Conservation (phyloP, 2,888 invertebrate genomes). For the Blastobasis adustella region DNA sequence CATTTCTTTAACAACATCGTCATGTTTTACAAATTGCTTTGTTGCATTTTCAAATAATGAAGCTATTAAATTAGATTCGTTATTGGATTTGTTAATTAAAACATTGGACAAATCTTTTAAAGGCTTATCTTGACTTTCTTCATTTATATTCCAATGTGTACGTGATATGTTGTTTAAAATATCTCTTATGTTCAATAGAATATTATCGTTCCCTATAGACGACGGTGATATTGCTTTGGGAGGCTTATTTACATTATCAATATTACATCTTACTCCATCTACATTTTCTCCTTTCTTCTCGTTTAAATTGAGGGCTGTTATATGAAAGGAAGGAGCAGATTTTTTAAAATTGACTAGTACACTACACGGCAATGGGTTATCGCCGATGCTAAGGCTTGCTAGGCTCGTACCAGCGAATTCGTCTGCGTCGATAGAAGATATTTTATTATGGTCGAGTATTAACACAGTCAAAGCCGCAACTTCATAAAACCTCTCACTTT, state of each 20-base stretch:
- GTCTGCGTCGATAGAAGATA: slow-evolving; percentile 27
- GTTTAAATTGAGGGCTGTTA: slow-evolving; percentile 31
- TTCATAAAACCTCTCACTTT: slow-evolving; percentile 43
- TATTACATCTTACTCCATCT: slow-evolving; percentile 29
- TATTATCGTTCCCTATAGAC: slow-evolving; percentile 6
- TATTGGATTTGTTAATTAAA: slow-evolving; percentile 7
- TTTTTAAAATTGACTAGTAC: slow-evolving; percentile 31
- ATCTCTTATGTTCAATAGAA: slow-evolving; percentile 23
- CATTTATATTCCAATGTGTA: not conserved
- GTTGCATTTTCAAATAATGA: too few species aligned
- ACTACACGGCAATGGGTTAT: slow-evolving; percentile 48
- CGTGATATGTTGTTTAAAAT: slow-evolving; percentile 18
- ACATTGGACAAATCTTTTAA: slow-evolving; percentile 8
- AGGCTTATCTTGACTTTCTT: slow-evolving; percentile 1
- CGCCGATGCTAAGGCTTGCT: slow-evolving; percentile 43
- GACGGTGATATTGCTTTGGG: too few species aligned
- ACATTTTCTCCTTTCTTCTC: slow-evolving; percentile 28
- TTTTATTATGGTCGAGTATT: slow-evolving; percentile 46
- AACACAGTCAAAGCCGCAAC: slow-evolving; percentile 28
- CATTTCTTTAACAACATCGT: too few species aligned
- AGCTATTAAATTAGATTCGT: slow-evolving; percentile 2
- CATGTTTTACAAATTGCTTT: too few species aligned
- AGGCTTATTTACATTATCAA: slow-evolving; percentile 2
- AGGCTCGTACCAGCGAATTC: slow-evolving; percentile 36
- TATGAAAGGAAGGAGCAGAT: slow-evolving; percentile 15